Evolutionary conservation across 1,140 invertebrate species (phyloP).

Genomic region (Hycleus phaleratus): DNA sequence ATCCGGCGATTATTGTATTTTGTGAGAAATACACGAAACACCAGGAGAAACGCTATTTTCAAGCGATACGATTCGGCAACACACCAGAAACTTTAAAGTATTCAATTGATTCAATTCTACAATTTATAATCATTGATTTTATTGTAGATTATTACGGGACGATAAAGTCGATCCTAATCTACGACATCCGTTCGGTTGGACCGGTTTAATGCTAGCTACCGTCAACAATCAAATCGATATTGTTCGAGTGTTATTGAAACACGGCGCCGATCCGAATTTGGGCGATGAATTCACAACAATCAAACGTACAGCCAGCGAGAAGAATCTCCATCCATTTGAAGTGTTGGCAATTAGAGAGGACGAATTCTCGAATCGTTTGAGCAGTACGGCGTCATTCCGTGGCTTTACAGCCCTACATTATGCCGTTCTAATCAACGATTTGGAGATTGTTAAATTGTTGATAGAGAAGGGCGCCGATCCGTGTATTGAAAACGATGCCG

Average conservation of each 20-base stretch:
- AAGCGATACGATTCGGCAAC: no score
- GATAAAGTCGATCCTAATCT: slow-evolving; percentile 51
- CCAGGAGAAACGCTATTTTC: no score
- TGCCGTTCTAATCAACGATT: slow-evolving; percentile 69
- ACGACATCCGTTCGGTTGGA: slow-evolving; percentile 75
- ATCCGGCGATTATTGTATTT: no score
- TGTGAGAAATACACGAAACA: no score
- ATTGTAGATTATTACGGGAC: slow-evolving; percentile 23
- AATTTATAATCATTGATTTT: slow-evolving; percentile 19
- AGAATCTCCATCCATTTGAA: slow-evolving; percentile 36
- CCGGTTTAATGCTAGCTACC: slow-evolving; percentile 73
- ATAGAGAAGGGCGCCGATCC: slow-evolving; percentile 65
- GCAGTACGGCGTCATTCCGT: slow-evolving; percentile 65
- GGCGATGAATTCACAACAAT: slow-evolving; percentile 74
- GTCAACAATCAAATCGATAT: slow-evolving; percentile 63
- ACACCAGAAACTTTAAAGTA: not conserved
- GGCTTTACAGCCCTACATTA: slow-evolving; percentile 89
- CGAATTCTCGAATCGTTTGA: slow-evolving; percentile 65
- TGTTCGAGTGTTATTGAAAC: slow-evolving; percentile 59
- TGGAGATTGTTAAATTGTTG: slow-evolving; percentile 50
- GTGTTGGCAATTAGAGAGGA: slow-evolving; percentile 37
- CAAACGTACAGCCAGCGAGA: slow-evolving; percentile 49
- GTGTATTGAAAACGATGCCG: slow-evolving; percentile 66
- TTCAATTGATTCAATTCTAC: not conserved
- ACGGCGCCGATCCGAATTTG: slow-evolving; percentile 72